These are phyloP conservation scores for Noctua janthina DNA, from an alignment of 2,888 invertebrate species.

Conservation along the genomic window DNA sequence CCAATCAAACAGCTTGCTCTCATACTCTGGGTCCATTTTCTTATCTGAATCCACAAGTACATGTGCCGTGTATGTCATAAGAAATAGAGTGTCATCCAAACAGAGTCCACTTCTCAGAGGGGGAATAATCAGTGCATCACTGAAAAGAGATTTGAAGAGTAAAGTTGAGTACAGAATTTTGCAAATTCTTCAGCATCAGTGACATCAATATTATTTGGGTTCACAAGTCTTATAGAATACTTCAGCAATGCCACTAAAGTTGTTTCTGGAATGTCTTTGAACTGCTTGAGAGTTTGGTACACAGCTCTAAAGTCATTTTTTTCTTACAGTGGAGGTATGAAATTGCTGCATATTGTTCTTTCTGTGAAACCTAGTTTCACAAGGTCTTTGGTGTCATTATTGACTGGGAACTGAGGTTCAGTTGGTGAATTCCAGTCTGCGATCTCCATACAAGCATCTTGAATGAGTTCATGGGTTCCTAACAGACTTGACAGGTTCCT, in stretches of 20 bases:
- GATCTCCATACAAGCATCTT: constrained; percentile 79
- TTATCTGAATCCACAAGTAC: constrained; percentile 83
- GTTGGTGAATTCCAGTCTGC: constrained; percentile 83
- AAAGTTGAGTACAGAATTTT: constrained; percentile 84
- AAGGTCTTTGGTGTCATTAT: constrained; percentile 76
- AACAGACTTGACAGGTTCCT: constrained; percentile 85
- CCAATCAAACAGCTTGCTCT: constrained; percentile 92
- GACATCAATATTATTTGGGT: constrained; percentile 72
- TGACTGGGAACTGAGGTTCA: constrained; percentile 71
- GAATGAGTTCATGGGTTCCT: constrained; percentile 84
- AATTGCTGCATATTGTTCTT: constrained; percentile 85
- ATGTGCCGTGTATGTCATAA: constrained; percentile 88
- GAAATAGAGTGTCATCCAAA: constrained; percentile 84
- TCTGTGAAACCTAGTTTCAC: constrained; percentile 88
- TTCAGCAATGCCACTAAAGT: constrained; percentile 85
- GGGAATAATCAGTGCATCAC: constrained; percentile 88
- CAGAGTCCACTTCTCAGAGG: constrained; percentile 85
- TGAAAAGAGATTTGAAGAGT: constrained; percentile 86
- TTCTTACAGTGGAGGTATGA: constrained; percentile 87
- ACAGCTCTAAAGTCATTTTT: constrained; percentile 81
- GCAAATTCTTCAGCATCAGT: constrained; percentile 72
- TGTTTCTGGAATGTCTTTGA: constrained; percentile 90
- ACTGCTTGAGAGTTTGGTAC: constrained; percentile 80
- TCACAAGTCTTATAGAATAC: constrained; percentile 80
- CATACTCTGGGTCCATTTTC: constrained; percentile 79